Base-by-base conservation (phyloP, 2,888 invertebrate genomes). In the Parochlus steinenii region DNA sequence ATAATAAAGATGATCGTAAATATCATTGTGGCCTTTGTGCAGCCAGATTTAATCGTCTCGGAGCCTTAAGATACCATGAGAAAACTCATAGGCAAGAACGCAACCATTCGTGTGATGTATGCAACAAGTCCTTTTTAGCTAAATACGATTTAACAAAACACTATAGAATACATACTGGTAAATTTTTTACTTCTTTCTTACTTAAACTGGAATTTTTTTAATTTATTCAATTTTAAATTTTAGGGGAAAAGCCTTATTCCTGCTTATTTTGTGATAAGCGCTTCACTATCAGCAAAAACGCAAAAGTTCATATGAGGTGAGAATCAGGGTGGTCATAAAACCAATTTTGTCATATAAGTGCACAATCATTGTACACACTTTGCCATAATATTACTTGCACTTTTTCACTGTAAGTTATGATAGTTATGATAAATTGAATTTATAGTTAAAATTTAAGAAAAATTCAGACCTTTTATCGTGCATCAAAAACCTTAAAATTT, bases 141-240 rank as follows among this genome's bases (percentile, higher is more conserved):
- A 33, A 33, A 16, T 33, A 33, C 18, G 33, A 33, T 26, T 18
- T 33, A 11, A 33, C 33, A 3, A 33, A 33, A 17, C 33, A 33
- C 14, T 24, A 8, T 18, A 17, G 33, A 25, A 25, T 18, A 3
- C 33, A 33, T 25, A 33, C 19, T 5, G 33, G 33, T 5, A 26
- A 33, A 22, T 7, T 22, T 7, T 22, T 10, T 7, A 7, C 22
- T 22, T 22, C 10, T 6, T 10, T 22, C 6, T 22, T 28, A 8
- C 28, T 6, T 14, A 30, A 8, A n/a, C n/a, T n/a, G n/a, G 5
- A 30, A n/a, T 30, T 7, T 14, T 16, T 6, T 10, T 11, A 16
- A 16, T 30, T 30, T n/a, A 8, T 8, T 10, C n/a, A 17, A 17
- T n/a, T 15, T 16, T 17, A 5, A 18, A 4, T 11, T 18, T 30